Conservation (phyloP, 2,797 vertebrate species). For the Iguana delicatissima region DNA sequence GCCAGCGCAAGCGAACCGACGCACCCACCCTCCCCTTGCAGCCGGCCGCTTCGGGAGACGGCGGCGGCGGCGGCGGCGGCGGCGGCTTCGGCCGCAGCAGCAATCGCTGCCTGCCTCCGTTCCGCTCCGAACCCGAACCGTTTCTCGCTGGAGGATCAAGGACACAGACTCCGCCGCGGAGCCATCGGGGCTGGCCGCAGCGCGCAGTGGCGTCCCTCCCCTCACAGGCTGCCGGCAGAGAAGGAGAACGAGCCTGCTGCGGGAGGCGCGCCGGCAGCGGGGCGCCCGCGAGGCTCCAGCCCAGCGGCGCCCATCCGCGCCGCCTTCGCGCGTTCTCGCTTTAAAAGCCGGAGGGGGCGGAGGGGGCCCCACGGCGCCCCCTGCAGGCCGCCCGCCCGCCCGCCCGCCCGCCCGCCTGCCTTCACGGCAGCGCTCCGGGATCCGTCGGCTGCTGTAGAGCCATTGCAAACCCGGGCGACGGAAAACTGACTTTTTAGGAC, state of each 20-base stretch:
- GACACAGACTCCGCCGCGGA: rapidly evolving
- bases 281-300: too few species aligned
- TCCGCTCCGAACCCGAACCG: neutral
- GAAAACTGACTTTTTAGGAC: too few species aligned
- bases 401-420: rapidly evolving
- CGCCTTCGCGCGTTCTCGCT: neutral
- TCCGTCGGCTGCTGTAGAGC: too few species aligned
- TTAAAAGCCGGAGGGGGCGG: too few species aligned
- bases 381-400: constrained; percentile 33
- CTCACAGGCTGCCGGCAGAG: neutral
- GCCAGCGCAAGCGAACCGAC: neutral
- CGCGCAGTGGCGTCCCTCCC: neutral
- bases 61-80: too few species aligned
- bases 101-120: too few species aligned
- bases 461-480: too few species aligned
- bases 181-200: neutral
- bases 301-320: neutral
- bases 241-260: constrained; percentile 59
- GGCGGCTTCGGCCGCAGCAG: neutral
- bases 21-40: too few species aligned
- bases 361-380: constrained; percentile 63
- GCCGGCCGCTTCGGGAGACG: too few species aligned
- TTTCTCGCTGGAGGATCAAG: neutral
- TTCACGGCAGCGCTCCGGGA: neutral
- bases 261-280: constrained; percentile 33